Conservation (phyloP, 2,888 invertebrate species). For the Portevinia maculata region DNA sequence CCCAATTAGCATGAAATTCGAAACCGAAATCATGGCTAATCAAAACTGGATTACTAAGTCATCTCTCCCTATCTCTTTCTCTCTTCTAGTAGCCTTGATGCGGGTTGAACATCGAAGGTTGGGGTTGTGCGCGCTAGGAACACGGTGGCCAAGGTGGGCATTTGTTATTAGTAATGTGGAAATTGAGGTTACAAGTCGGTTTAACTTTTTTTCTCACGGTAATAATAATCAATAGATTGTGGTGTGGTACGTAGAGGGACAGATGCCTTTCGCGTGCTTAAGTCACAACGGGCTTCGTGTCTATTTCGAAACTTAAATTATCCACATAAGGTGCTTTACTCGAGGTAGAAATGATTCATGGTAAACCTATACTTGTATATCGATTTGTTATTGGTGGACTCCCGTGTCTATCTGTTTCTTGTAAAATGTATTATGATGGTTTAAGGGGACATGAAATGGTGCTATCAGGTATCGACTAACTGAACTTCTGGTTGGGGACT, state of each 20-base stretch:
- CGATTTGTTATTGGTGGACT: slow-evolving; percentile 23
- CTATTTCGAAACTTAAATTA: slow-evolving; percentile 65
- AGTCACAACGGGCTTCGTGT: slow-evolving; percentile 48
- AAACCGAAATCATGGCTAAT: slow-evolving; percentile 50
- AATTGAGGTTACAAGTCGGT: slow-evolving; percentile 31
- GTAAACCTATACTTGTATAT: slow-evolving; percentile 37
- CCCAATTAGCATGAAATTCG: slow-evolving; percentile 50
- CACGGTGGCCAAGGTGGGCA: slow-evolving; percentile 14
- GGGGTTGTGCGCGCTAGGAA: not conserved
- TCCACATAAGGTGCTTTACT: slow-evolving; percentile 51
- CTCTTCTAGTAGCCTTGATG: not conserved
- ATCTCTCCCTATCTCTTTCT: slow-evolving; percentile 8
- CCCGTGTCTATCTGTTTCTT: slow-evolving; percentile 2
- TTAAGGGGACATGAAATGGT: not conserved
- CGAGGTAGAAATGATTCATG: slow-evolving; percentile 7
- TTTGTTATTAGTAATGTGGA: slow-evolving; percentile 6
- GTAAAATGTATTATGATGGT: not conserved
- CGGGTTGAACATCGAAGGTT: slow-evolving; percentile 11
- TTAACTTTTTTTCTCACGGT: not conserved
- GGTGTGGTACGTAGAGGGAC: not conserved
- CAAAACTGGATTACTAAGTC: slow-evolving; percentile 44
- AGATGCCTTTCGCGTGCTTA: slow-evolving; percentile 49
- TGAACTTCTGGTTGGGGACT: no score
- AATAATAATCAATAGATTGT: slow-evolving; percentile 58
- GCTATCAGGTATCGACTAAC: not conserved